Evolutionary conservation across 2,888 invertebrate species (phyloP), one percentile per base, ranked within the genome.

Genomic region (Drosophila mettleri): DNA sequence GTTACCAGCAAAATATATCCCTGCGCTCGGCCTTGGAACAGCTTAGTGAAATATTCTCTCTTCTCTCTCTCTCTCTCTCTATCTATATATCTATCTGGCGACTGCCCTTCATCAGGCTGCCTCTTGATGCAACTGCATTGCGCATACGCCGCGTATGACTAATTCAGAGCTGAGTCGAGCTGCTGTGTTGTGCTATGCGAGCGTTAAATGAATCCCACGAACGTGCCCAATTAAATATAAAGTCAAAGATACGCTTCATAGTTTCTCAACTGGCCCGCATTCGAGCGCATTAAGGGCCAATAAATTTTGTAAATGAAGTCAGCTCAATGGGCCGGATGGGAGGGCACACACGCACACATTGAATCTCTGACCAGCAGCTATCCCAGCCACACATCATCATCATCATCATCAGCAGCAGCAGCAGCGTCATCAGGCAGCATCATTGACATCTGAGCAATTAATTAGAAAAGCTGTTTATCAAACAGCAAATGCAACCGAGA

Each of bases 201-300:
- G 36, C 53, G 49, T 46, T 38, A 22, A 61, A 52, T 46, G 54
- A 55, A 55, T 59, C 55, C 33, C 33, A 41, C 31, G 67, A 67
- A 72, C 62, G 72, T 71, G 67, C 62, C 62, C 36, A 72, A 71
- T 72, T 71, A 53, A 72, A 46, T 29, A 2, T 20, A 10, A 55
- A 36, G 14, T 27, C 20, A 57, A 58, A 38, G 24, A 41, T 16
- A 36, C 24, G n/a, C 39, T 67, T 45, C 31, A 55, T 49, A 52
- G 70, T 34, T 38, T 8, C 18, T 27, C 39, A 45, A 33, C 49
- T 53, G 14, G 63, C 80, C 80, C 80, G 61, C 82, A 80, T 82
- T 63, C 48, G 10, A 51, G 46, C 73, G 63, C 68, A 82, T 80
- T 80, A 80, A 80, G 78, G 73, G 64, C 75, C 67, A 80, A 82